Evolutionary conservation across 1,140 invertebrate genomes (phyloP), one percentile per base, ranked within the genome.

Genomic region (Anastrepha ludens): DNA sequence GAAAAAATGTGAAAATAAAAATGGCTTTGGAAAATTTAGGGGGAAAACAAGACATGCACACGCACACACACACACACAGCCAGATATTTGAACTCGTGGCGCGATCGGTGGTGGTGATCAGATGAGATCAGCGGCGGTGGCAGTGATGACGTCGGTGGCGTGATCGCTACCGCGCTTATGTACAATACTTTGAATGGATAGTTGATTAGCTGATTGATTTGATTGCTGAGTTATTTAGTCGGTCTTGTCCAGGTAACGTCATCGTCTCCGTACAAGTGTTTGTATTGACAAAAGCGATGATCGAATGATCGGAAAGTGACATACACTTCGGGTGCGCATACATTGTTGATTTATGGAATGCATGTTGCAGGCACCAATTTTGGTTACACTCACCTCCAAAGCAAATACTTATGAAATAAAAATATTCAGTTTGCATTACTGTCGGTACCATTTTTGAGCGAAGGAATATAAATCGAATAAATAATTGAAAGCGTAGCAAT

Each of bases 151-250:
- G 50, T 55, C 50, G 50, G 29, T 29, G 29, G 29, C 65, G 39
- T 58, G 29, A 62, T 17, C 60, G 60, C 3, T 15, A 13, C 13
- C 67, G 41, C 41, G 41, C 13, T 47, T 7, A 39, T 41, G 13
- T 74, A 74, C 15, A 74, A 47, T 74, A 74, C 67, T 74, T 74
- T 74, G 67, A 74, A 74, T 74, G 67, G 67, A 17, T 74, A 74
- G 39, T 47, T 74, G 67, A 74, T 74, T 74, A 74, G 41, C 67
- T 74, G 67, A 74, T 74, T 74, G 67, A 74, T 74, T 74, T 47
- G 67, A 74, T 74, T 74, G 67, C 67, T 47, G 67, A 74, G 67
- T 74, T 74, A 44, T 74, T 74, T 74, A 74, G 67, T 74, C 41
- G 39, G 41, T 13, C 39, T 74, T 74, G 67, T 74, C 39, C 67